These are phyloP conservation scores for Spodoptera littoralis DNA, from an alignment of 2,888 invertebrate genomes.

Conservation along the genomic window DNA sequence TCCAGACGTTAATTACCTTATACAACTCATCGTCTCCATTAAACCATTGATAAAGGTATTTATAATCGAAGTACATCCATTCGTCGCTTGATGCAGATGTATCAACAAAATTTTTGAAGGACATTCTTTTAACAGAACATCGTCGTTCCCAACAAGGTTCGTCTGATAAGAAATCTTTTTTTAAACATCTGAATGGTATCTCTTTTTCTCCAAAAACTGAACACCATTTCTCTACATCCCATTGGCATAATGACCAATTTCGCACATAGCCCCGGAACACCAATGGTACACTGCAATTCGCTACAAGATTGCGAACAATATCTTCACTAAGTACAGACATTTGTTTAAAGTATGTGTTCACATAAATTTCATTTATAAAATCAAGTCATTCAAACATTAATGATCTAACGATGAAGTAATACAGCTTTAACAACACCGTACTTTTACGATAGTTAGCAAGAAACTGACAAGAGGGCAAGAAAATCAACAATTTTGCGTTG, in stretches of 20 bases:
- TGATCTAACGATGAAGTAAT: too few species aligned
- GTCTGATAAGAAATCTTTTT: constrained; percentile 75
- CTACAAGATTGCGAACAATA: constrained; percentile 65
- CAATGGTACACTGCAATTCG: constrained; percentile 80
- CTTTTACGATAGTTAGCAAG: too few species aligned
- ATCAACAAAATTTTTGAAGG: constrained; percentile 90
- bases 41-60: constrained; percentile 93
- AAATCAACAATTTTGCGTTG: too few species aligned
- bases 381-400: background rate
- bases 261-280: constrained; percentile 86
- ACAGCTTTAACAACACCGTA: too few species aligned
- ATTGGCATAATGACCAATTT: constrained; percentile 89
- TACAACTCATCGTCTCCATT: constrained; percentile 86
- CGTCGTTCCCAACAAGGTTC: constrained; percentile 94
- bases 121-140: constrained; percentile 89
- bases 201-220: constrained; percentile 86
- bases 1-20: constrained; percentile 78
- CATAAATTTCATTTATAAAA: constrained; percentile 1
- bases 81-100: constrained; percentile 75
- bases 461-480: too few species aligned
- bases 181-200: constrained; percentile 88
- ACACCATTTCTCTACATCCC: constrained; percentile 90
- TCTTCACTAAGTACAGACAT: constrained; percentile 75
- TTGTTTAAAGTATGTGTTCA: constrained; percentile 15
- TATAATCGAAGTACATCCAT: constrained; percentile 96